phyloP scores from a whole-genome alignment of 2,113 vertebrate genomes.

The Otolemur garnettii region DNA sequence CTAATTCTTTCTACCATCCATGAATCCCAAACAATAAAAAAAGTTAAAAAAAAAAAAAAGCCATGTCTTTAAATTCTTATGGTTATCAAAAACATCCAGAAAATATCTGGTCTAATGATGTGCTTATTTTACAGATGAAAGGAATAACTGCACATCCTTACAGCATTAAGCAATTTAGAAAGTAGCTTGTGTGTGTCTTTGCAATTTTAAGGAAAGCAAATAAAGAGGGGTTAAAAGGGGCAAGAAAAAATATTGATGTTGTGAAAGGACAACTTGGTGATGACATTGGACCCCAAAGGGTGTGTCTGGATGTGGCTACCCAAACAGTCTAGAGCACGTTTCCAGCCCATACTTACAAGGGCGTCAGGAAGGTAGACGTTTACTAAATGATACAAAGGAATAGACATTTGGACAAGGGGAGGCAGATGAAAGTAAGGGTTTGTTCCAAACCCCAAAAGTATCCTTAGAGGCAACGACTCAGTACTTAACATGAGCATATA shows the following conservation, averaged over 20 bases:
- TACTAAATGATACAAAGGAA: background rate
- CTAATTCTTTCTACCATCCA: too few relatives aligned
- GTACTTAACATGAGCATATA: background rate
- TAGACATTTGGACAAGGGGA: background rate
- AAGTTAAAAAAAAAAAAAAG: too few relatives aligned
- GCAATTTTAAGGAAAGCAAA: background rate
- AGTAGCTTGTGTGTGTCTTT: background rate
- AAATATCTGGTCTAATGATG: background rate
- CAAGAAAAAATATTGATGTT: background rate
- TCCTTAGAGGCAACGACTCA: background rate
- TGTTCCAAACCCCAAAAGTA: background rate
- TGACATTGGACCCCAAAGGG: fast-evolving
- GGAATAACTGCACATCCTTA: background rate
- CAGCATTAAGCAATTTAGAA: background rate
- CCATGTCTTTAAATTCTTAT: background rate
- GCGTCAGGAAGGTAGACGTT: background rate
- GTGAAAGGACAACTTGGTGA: background rate
- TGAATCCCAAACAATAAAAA: too few relatives aligned
- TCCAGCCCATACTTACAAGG: background rate
- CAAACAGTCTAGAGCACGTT: background rate
- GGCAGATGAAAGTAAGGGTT: background rate
- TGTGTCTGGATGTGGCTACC: background rate
- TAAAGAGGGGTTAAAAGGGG: background rate
- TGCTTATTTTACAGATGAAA: background rate
- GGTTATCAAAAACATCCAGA: background rate